Base-by-base conservation (phyloP, 2,797 vertebrate species). In the Mallotus villosus region DNA sequence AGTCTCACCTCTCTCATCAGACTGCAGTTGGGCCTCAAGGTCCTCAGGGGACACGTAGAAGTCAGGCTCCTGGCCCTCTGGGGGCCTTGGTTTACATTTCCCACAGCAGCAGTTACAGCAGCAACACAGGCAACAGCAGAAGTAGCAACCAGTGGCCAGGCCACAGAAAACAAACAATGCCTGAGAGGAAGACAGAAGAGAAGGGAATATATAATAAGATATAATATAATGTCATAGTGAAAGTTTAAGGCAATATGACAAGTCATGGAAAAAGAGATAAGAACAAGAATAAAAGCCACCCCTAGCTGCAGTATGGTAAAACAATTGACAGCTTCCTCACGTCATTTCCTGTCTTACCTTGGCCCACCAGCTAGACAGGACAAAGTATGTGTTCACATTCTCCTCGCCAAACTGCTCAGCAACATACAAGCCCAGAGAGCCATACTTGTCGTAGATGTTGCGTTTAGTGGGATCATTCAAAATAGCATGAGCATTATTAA, bases 91-190 rank as follows among this genome's bases (percentile, higher is more conserved):
- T 95, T 99, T 99, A 93, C 98, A 99, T 83, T 91, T 95, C 19
- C 98, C 98, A 53, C 98, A 99, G 95, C 98, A 99, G 85, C 98
- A 99, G 92, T 99, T 99, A 94, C 96, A 99, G 92, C 98, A 99
- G 91, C 98, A 99, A 83, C 98, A 99, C 78, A 99, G 95, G 88
- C 98, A 99, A 93, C 98, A 99, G 82, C 97, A 99, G 93, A 97
- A 99, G 82, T 99, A 99, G 91, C 98, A 99, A 89, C 93, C 96
- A 0, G 97, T 99, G 71, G 97, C 96, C 79, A 98, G 90, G 62
- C 97, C 98, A 0, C 98, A 99, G 87, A 97, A 92, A 63, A 97
- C 93, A 21, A 99, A 99, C 86, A 99, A 92, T 21, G 96, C 97
- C 97, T 99, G 91, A 3, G 16, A 60, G 19, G 7, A n/a, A 37